phyloP scores from a whole-genome alignment of 2,113 vertebrate species.

The Antechinus stuartii region DNA sequence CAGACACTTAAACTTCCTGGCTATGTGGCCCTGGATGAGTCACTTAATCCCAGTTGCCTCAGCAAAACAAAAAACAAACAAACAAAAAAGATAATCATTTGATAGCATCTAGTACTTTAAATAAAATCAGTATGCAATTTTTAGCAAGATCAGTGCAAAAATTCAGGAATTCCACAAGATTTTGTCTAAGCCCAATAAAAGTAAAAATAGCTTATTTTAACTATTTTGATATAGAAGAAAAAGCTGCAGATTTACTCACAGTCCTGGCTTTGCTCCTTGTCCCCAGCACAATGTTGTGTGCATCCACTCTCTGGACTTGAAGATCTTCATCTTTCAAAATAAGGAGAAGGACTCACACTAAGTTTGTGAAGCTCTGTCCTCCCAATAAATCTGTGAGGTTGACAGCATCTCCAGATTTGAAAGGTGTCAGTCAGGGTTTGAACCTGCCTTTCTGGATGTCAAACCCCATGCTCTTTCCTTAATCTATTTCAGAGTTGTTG shows the following conservation, averaged over 20 bases:
- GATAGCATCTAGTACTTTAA: background rate
- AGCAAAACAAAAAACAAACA: no score
- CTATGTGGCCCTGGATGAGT: no score
- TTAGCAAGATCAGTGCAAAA: background rate
- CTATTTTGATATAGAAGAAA: background rate
- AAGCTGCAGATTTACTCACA: background rate
- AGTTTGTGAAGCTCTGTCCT: background rate
- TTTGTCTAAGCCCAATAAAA: background rate
- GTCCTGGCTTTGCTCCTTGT: background rate
- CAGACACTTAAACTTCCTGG: no score
- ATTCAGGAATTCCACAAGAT: background rate
- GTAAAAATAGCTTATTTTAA: background rate
- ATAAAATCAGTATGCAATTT: background rate
- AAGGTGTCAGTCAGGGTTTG: background rate
- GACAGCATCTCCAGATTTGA: background rate
- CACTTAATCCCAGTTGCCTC: no score
- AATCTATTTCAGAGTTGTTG: background rate
- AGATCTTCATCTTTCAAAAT: background rate
- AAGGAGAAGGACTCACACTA: background rate
- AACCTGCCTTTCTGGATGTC: background rate
- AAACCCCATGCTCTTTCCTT: background rate
- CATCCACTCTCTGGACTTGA: background rate
- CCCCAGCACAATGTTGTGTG: background rate
- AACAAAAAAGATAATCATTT: background rate
- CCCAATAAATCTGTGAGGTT: no score